Evolutionary conservation across 2,888 invertebrate genomes (phyloP).

Genomic region (Phyllotreta striolata): DNA sequence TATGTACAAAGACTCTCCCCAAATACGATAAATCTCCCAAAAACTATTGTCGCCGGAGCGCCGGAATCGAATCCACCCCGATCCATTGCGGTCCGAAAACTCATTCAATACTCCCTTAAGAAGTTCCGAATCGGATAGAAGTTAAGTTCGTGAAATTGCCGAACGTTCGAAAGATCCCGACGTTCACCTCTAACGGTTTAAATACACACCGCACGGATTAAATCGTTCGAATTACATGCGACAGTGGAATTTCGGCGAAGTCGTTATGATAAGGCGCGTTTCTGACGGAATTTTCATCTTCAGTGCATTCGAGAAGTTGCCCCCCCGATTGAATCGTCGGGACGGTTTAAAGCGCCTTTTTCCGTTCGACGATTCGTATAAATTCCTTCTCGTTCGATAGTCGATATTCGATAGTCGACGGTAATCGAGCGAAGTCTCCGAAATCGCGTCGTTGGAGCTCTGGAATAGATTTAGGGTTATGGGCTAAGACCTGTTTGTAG

Average conservation of each 20-base stretch:
- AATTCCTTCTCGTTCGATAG: constrained; percentile 23
- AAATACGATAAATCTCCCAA: constrained; percentile 7
- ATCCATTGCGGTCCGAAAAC: constrained; percentile 25
- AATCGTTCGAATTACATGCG: no score
- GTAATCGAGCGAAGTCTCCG: constrained; percentile 27
- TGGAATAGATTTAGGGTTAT: constrained; percentile 27
- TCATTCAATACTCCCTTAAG: constrained; percentile 11
- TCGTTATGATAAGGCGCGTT: no score
- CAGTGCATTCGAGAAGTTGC: no score
- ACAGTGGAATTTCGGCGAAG: no score
- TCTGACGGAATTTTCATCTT: no score
- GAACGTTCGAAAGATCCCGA: neutral
- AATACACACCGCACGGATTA: constrained; percentile 37
- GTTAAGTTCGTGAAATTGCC: neutral
- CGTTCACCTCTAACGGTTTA: constrained; percentile 16
- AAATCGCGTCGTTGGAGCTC: constrained; percentile 26
- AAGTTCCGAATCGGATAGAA: no score
- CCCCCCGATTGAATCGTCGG: neutral
- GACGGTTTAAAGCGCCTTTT: neutral
- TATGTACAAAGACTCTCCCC: no score
- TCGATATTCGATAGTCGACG: constrained; percentile 26
- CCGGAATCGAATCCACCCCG: constrained; percentile 17
- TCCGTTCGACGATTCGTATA: constrained; percentile 12
- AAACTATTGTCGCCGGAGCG: constrained; percentile 14
- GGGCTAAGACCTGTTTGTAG: constrained; percentile 20